phyloP scores from a whole-genome alignment of 2,113 vertebrate species.

The Ophthalmolycus amberensis region DNA sequence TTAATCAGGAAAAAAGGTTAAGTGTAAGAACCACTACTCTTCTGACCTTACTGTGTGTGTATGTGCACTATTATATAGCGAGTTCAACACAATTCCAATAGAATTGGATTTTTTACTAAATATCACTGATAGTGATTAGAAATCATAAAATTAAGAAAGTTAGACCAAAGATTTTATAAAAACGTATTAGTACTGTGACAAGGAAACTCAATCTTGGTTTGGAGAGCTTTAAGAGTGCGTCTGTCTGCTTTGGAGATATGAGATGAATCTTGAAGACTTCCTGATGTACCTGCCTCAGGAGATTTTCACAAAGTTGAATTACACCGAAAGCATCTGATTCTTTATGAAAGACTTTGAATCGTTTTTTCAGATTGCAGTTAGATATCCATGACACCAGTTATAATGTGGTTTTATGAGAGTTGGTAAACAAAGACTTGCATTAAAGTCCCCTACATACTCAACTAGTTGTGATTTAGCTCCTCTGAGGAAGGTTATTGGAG shows the following conservation, averaged over 20 bases:
- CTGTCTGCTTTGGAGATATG: neutral
- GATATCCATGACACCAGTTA: neutral
- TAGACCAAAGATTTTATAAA: neutral
- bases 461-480: constrained; percentile 5
- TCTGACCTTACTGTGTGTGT: neutral
- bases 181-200: neutral
- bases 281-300: neutral
- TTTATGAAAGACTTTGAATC: neutral
- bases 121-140: neutral
- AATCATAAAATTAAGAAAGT: neutral
- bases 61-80: neutral
- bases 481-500: constrained; percentile 23
- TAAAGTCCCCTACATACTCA: neutral
- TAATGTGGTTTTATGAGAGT: neutral
- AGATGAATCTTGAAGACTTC: neutral
- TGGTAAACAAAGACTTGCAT: neutral
- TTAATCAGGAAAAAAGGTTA: neutral
- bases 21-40: neutral
- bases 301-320: constrained; percentile 5
- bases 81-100: neutral
- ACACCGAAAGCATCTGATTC: neutral
- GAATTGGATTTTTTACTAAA: neutral
- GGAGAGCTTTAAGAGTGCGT: neutral
- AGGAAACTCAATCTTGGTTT: neutral
- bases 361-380: neutral